These are phyloP conservation scores for Hemiprocne comata DNA, from an alignment of 2,113 vertebrate species.

Conservation along the genomic window DNA sequence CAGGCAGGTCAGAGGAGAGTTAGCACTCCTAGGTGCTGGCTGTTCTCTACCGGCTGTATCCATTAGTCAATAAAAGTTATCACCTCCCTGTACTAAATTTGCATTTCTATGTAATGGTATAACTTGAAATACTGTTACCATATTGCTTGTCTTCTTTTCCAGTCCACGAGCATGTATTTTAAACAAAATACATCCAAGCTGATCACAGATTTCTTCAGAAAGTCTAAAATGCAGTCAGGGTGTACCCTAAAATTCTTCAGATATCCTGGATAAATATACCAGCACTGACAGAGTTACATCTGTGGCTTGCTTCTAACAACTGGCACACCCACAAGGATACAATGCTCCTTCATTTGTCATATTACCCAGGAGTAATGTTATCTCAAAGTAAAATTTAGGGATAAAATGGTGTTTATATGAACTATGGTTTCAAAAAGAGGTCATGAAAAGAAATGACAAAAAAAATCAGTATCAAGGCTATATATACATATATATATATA, in stretches of 20 bases:
- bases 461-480: background rate
- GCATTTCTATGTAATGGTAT: background rate
- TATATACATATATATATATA: no score
- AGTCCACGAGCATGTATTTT: background rate
- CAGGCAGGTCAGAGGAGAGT: background rate
- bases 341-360: background rate
- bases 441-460: background rate
- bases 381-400: conserved; percentile 5
- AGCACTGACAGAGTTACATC: background rate
- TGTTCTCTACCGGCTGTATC: background rate
- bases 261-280: background rate
- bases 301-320: background rate
- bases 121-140: background rate
- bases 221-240: background rate
- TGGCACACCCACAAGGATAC: background rate
- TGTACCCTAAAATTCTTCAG: background rate
- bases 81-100: background rate
- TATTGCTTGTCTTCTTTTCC: background rate
- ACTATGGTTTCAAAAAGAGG: background rate
- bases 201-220: background rate
- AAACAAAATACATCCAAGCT: background rate
- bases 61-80: background rate
- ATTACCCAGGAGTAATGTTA: background rate
- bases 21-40: background rate
- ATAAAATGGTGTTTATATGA: conserved; percentile 27